phyloP scores from a whole-genome alignment of 2,797 vertebrate species.

The Melanotaenia nigrans region DNA sequence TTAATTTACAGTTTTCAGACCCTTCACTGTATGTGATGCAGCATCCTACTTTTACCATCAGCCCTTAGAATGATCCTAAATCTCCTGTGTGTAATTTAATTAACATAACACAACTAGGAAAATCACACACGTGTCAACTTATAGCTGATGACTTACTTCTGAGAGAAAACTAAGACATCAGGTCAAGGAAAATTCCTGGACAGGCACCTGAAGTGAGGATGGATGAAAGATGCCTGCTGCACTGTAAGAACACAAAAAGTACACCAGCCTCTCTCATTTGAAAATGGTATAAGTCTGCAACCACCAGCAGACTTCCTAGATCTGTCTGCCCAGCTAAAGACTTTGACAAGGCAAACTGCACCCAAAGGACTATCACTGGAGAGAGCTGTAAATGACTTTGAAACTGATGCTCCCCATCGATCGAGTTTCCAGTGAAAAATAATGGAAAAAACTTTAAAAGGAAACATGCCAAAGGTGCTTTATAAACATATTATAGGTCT shows the following conservation, averaged over 20 bases:
- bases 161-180: neutral
- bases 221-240: neutral
- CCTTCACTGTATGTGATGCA: neutral
- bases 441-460: neutral
- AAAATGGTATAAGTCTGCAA: neutral
- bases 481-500: neutral
- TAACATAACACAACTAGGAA: neutral
- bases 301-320: neutral
- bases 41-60: neutral
- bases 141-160: no score
- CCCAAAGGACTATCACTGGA: neutral
- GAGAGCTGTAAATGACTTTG: neutral
- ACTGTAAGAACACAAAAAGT: neutral
- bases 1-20: neutral
- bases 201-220: neutral
- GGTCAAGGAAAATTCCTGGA: neutral
- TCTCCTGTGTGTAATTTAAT: neutral
- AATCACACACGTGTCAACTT: neutral
- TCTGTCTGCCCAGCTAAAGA: neutral
- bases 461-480: neutral
- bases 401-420: neutral
- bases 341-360: neutral
- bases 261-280: conserved; percentile 1
- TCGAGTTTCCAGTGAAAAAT: neutral
- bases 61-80: neutral